These are phyloP conservation scores for Ctenochaetus hawaiiensis DNA, from an alignment of 2,797 vertebrate species.

Conservation along the genomic window DNA sequence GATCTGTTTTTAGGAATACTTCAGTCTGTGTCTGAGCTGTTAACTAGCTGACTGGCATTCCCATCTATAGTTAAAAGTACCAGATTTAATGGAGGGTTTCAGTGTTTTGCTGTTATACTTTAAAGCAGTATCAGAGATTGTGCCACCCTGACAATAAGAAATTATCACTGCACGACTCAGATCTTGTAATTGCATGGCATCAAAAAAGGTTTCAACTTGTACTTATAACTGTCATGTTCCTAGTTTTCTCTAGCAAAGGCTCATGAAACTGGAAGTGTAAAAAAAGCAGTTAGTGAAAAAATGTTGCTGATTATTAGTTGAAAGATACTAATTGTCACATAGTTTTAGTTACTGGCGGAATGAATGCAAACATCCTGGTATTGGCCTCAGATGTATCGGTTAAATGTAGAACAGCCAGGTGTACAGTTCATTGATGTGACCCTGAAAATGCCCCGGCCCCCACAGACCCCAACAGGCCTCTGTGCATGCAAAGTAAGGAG, in stretches of 20 bases:
- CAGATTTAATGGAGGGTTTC: neutral
- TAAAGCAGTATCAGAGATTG: neutral
- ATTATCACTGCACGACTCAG: neutral
- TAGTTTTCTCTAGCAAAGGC: neutral
- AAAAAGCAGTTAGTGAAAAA: neutral
- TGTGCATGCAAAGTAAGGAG: constrained; percentile 49
- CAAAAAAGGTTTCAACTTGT: neutral
- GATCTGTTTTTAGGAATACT: neutral
- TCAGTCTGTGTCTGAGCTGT: neutral
- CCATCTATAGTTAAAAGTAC: neutral
- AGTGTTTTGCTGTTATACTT: neutral
- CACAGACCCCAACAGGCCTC: constrained; percentile 33
- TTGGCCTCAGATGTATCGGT: constrained; percentile 34
- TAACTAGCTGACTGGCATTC: neutral
- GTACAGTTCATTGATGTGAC: constrained; percentile 60
- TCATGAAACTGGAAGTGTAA: neutral
- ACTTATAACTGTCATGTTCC: constrained; percentile 11
- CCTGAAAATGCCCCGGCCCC: constrained; percentile 48
- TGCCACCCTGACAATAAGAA: neutral
- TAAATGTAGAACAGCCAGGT: constrained; percentile 45
- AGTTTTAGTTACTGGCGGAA: neutral
- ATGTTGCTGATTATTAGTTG: constrained; percentile 8
- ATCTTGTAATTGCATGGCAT: constrained; percentile 1
- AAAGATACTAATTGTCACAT: constrained; percentile 23
- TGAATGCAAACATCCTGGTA: constrained; percentile 36